Conservation (phyloP, 1,140 invertebrate genomes). For the Triops cancriformis region DNA sequence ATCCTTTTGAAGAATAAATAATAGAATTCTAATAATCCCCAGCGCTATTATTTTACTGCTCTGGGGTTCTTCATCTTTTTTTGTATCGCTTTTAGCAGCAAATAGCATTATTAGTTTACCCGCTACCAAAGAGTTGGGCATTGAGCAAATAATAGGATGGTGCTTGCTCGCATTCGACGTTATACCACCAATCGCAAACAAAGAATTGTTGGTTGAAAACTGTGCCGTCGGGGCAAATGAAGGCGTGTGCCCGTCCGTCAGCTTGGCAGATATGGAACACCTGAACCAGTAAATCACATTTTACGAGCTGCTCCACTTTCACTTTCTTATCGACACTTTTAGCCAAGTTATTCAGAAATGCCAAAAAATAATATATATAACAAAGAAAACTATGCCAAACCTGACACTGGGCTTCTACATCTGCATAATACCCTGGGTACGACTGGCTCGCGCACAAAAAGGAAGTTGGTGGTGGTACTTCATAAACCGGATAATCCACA, state of each 20-base stretch:
- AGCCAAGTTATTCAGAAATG: not conserved
- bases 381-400: constrained; percentile 34
- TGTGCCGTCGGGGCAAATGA: constrained; percentile 49
- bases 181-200: constrained; percentile 52
- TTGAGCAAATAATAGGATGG: constrained; percentile 42
- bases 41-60: too few species aligned
- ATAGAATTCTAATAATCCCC: not conserved
- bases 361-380: not conserved
- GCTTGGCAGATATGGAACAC: constrained; percentile 51
- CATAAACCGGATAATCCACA: constrained; percentile 41
- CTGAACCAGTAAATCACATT: constrained; percentile 35
- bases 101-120: not conserved
- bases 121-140: constrained; percentile 28
- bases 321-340: not conserved
- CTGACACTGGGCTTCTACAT: constrained; percentile 43
- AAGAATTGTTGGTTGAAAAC: constrained; percentile 50
- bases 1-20: not conserved
- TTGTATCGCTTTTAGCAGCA: not conserved
- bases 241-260: constrained; percentile 44
- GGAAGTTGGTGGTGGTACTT: constrained; percentile 38
- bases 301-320: not conserved
- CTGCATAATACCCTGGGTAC: constrained; percentile 44
- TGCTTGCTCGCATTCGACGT: constrained; percentile 44
- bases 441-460: constrained; percentile 42
- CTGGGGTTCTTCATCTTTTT: not conserved